These are phyloP conservation scores for Copidosoma aretas DNA, from an alignment of 2,888 invertebrate genomes.

Conservation along the genomic window DNA sequence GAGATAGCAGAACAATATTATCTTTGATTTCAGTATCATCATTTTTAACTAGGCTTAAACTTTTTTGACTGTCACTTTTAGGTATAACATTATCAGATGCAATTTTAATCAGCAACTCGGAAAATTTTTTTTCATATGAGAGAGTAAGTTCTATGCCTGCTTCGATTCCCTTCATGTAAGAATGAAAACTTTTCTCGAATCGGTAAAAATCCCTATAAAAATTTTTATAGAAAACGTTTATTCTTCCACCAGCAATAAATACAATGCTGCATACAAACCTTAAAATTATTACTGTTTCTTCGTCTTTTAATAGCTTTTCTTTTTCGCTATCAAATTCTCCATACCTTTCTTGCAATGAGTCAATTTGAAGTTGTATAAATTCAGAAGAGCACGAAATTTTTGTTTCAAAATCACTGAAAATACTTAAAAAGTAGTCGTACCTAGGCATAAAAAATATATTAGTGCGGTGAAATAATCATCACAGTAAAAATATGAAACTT, in stretches of 20 bases:
- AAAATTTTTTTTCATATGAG: constrained; percentile 8
- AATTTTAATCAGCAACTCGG: background rate
- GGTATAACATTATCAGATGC: background rate
- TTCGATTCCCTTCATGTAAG: constrained; percentile 6
- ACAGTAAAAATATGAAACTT: constrained; percentile 23
- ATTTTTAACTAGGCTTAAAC: background rate
- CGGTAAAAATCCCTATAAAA: constrained; percentile 14
- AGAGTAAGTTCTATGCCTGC: constrained; percentile 13
- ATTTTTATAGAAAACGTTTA: background rate
- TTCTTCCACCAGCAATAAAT: background rate
- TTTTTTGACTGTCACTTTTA: background rate
- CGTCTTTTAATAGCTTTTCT: constrained; percentile 63
- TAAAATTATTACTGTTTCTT: constrained; percentile 37
- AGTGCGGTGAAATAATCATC: constrained; percentile 12
- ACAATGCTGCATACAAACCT: constrained; percentile 2
- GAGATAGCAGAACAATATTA: constrained; percentile 24
- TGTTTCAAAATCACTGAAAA: constrained; percentile 62
- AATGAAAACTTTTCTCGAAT: constrained; percentile 26
- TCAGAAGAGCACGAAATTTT: constrained; percentile 39
- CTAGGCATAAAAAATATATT: constrained; percentile 43
- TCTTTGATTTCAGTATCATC: constrained; percentile 30
- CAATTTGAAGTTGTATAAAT: constrained; percentile 18
- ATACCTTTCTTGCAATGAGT: constrained; percentile 10
- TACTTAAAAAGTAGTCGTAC: constrained; percentile 63
- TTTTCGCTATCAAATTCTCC: constrained; percentile 66